Percentiles rank a stretch among this genome's conserved stretches.
phyloP scores from a whole-genome alignment of 64 coral and sea anemone genomes.

The Porites australiensis region DNA sequence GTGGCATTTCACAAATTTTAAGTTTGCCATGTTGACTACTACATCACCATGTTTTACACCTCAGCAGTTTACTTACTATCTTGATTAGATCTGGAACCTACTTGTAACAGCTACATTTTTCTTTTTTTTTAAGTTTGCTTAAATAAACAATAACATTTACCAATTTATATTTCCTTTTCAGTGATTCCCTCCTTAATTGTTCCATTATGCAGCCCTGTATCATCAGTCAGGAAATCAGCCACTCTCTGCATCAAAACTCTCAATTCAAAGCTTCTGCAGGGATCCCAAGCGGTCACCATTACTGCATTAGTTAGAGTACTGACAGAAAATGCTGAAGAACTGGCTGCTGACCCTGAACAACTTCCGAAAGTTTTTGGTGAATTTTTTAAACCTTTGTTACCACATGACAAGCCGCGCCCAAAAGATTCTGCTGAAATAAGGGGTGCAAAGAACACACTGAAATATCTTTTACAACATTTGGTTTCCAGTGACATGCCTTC shows the following conservation, averaged over 20 bases:
- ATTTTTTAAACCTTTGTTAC: neutral
- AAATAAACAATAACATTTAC: neutral
- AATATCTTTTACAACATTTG: slow-evolving; percentile 49
- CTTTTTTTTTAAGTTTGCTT: no score
- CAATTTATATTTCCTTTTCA: slow-evolving; percentile 6
- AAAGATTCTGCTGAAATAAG: slow-evolving; percentile 63
- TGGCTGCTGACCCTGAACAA: slow-evolving; percentile 81
- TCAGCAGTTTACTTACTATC: no score
- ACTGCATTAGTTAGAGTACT: slow-evolving; percentile 51
- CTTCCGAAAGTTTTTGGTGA: slow-evolving; percentile 40
- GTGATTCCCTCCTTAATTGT: slow-evolving; percentile 79
- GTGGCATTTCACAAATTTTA: no score
- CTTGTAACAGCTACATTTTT: no score
- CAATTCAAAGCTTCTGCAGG: neutral
- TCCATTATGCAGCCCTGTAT: slow-evolving; percentile 59
- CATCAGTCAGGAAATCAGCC: slow-evolving; percentile 69
- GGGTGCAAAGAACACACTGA: slow-evolving; percentile 25
- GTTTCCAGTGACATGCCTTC: slow-evolving; percentile 64
- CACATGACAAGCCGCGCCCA: neutral
- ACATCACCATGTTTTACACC: no score
- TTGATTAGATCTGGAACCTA: no score
- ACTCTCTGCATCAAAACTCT: slow-evolving; percentile 56
- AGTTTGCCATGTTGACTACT: no score
- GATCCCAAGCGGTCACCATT: slow-evolving; percentile 10
- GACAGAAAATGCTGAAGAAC: slow-evolving; percentile 77